Conservation (phyloP, 2,797 vertebrate genomes). For the Huso huso region DNA sequence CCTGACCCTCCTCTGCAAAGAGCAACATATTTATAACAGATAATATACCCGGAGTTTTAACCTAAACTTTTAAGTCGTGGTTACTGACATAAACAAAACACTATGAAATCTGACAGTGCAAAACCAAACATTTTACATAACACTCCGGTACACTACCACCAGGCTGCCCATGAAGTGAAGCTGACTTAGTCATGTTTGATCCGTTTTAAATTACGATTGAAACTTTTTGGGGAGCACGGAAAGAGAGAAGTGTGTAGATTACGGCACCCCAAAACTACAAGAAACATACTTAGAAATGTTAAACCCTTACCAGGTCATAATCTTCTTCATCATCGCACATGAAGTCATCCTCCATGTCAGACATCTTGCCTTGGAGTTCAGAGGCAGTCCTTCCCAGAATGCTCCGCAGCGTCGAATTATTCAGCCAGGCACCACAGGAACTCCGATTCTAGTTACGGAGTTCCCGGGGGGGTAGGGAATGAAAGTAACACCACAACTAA, state of each 20-base stretch:
- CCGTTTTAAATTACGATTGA: neutral
- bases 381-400: constrained; percentile 56
- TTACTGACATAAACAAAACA: neutral
- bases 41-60: no score
- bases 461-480: no score
- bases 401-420: constrained; percentile 37
- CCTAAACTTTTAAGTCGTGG: neutral
- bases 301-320: constrained; percentile 84
- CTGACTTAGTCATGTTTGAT: neutral
- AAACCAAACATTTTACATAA: neutral
- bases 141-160: neutral
- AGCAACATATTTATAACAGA: no score
- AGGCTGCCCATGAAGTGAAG: neutral
- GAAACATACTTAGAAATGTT: neutral
- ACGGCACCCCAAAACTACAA: neutral
- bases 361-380: constrained; percentile 73
- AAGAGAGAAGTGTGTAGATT: neutral
- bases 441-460: neutral
- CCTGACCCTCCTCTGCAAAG: neutral
- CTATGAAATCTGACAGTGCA: neutral
- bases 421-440: constrained; percentile 5
- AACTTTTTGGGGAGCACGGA: neutral
- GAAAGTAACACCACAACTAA: no score
- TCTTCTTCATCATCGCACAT: constrained; percentile 99
- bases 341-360: constrained; percentile 99